Evolutionary conservation across 2,113 vertebrate genomes (phyloP).

Genomic region (Solea solea): DNA sequence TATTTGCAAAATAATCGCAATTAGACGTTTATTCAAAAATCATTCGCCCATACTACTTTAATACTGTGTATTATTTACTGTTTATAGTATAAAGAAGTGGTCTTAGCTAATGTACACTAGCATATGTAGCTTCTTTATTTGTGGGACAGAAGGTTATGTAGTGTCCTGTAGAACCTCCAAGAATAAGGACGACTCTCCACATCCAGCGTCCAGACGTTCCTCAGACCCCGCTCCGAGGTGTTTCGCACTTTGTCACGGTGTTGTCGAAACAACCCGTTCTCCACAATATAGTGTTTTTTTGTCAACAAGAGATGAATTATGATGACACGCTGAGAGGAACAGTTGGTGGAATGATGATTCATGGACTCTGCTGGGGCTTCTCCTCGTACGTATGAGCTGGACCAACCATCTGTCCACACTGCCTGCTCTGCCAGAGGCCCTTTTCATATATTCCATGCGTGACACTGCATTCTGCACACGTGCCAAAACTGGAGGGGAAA

Average conservation of each 20-base stretch:
- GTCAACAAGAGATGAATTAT: conserved; percentile 41
- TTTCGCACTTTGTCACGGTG: background rate
- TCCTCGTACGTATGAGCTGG: conserved; percentile 49
- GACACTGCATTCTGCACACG: conserved; percentile 29
- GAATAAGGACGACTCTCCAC: too few relatives aligned
- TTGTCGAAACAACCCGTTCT: background rate
- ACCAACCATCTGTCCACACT: conserved; percentile 63
- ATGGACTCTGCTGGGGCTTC: conserved; percentile 65
- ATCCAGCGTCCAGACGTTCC: background rate
- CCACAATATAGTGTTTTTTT: conserved; percentile 3
- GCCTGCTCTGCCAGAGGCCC: conserved; percentile 56
- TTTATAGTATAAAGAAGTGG: too few relatives aligned
- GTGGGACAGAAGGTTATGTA: too few relatives aligned
- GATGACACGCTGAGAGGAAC: conserved; percentile 51
- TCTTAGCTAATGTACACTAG: too few relatives aligned
- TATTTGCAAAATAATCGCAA: too few relatives aligned
- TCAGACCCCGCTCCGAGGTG: background rate
- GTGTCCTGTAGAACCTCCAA: too few relatives aligned
- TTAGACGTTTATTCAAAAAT: too few relatives aligned
- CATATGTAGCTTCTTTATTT: too few relatives aligned
- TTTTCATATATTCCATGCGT: conserved; percentile 49
- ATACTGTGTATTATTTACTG: too few relatives aligned
- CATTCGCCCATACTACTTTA: too few relatives aligned
- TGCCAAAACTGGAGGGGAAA: conserved; percentile 14
- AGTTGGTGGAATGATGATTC: conserved; percentile 71